phyloP scores from a whole-genome alignment of 2,888 invertebrate genomes.

The Clanis bilineata region DNA sequence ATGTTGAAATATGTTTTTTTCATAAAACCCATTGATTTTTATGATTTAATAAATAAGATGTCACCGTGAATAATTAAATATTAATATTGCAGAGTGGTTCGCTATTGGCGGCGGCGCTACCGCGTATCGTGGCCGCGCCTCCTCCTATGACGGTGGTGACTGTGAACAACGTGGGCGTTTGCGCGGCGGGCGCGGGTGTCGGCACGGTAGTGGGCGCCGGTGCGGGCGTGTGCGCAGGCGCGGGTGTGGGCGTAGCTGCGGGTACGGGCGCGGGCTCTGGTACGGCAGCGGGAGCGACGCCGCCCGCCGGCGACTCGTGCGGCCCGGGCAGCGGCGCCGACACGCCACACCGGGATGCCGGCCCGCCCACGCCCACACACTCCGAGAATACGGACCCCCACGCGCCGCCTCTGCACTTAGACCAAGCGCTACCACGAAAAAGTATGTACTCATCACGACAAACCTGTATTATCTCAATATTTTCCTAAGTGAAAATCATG shows the following conservation, averaged over 20 bases:
- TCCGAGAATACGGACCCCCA: constrained; percentile 74
- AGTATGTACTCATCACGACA: constrained; percentile 55
- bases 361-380: constrained; percentile 77
- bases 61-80: neutral
- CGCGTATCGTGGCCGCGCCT: constrained; percentile 79
- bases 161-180: constrained; percentile 53
- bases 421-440: constrained; percentile 80
- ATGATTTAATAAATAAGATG: neutral
- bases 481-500: too few species aligned
- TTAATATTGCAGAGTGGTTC: constrained; percentile 77
- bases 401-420: constrained; percentile 75
- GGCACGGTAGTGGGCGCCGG: constrained; percentile 26
- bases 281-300: constrained; percentile 42
- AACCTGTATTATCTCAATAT: too few species aligned
- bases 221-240: constrained; percentile 33
- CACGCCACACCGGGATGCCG: constrained; percentile 70
- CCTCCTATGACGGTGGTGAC: constrained; percentile 55
- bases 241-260: neutral
- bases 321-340: constrained; percentile 52
- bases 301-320: constrained; percentile 50
- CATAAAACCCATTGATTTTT: too few species aligned
- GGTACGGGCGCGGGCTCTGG: constrained; percentile 38
- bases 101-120: constrained; percentile 85
- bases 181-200: constrained; percentile 25
- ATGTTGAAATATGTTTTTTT: too few species aligned